Conservation (phyloP, 2,797 vertebrate genomes). For the Gymnopithys bicolor region DNA sequence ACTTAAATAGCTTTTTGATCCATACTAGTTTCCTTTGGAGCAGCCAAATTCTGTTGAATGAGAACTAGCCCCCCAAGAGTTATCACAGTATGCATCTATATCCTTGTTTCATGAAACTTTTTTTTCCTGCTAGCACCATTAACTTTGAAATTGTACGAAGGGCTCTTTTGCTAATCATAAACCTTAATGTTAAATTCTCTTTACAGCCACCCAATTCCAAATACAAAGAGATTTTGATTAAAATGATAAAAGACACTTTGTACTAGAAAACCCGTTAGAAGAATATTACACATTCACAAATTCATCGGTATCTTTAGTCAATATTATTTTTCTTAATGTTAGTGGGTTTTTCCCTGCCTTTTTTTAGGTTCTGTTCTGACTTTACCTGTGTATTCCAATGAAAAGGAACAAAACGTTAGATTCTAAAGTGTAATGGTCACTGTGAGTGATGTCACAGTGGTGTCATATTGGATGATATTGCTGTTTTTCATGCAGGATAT, state of each 20-base stretch:
- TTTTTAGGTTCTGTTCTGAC: neutral
- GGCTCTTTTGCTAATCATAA: neutral
- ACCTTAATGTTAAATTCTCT: neutral
- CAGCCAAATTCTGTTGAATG: neutral
- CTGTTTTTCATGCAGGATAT: neutral
- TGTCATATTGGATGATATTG: neutral
- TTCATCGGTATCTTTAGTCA: neutral
- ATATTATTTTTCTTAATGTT: neutral
- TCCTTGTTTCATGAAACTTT: neutral
- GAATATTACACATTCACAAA: neutral
- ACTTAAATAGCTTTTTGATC: constrained; percentile 47
- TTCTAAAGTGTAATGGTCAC: neutral
- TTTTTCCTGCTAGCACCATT: neutral
- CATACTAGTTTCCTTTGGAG: neutral
- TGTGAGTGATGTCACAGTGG: neutral
- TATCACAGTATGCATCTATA: neutral
- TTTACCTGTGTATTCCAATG: neutral
- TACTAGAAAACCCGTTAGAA: neutral
- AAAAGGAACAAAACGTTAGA: neutral
- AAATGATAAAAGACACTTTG: neutral
- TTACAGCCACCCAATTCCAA: neutral
- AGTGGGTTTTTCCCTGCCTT: accelerated
- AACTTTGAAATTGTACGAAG: neutral
- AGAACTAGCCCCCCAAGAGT: neutral
- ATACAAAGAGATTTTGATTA: neutral